Evolutionary conservation across 2,888 invertebrate genomes (phyloP), one percentile per base, ranked within the genome.

Genomic region (Ectemnius continuus): DNA sequence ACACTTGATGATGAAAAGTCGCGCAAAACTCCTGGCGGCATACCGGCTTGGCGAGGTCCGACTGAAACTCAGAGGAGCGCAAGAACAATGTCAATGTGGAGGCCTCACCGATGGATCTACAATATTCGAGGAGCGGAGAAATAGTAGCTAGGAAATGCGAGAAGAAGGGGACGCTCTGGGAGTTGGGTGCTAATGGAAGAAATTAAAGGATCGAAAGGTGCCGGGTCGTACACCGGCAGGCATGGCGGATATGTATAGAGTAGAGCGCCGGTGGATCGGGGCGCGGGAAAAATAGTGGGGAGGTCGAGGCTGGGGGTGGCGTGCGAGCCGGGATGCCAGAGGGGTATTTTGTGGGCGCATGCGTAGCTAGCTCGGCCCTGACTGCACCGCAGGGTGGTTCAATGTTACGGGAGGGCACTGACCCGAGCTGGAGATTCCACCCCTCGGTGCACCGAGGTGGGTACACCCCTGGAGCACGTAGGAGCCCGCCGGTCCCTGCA

Each of bases 391-490:
- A 85, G 90, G 90, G 88, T 88, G 91, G 91, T 90, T 91, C 91
- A 90, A 91, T 91, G 91, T 90, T 91, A 91, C 89, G 86, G 86
- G 88, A 89, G 91, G 90, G 87, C 91, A 90, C 86, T 90, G 90
- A 90, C 90, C 91, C 90, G 87, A 87, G 86, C 87, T 77, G 82
- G 85, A 85, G 86, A 85, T 84, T 85, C 88, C 87, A 89, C 86
- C 87, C 88, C 84, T 83, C 86, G 85, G 83, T 88, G 88, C 87
- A 88, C 86, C 86, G 85, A 86, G 85, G 87, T 87, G 86, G 88
- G 83, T 89, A 89, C 88, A 89, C 85, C 87, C 88, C 88, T 88
- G 87, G 85, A 84, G 80, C 76, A 80, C 82, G 78, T 79, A 79
- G 75, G 72, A 76, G 73, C 65, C 78, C 78, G 80, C 73, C 79